Evolutionary conservation across 2,888 invertebrate genomes (phyloP), one percentile per base, ranked within the genome.

Genomic region (Pyrgus malvae): DNA sequence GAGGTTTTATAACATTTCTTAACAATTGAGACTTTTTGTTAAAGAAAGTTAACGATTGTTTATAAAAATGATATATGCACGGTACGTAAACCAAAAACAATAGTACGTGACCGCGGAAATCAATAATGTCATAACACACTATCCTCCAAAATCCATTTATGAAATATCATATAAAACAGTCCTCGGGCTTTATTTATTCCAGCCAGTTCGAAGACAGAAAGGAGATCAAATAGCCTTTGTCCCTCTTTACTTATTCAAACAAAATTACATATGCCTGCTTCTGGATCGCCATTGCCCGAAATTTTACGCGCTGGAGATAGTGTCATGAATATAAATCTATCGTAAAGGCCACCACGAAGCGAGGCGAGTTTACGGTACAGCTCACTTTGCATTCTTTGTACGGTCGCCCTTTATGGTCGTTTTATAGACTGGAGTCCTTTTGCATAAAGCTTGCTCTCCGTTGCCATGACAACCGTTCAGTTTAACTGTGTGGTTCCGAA

Each of bases 251-350:
- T 88, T 90, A 89, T 90, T 88, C 89, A 90, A 89, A 90, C 88
- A 90, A 88, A 89, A 89, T 90, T 90, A 90, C 89, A 87, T 90
- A 89, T 89, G 89, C 89, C 82, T 79, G 83, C 81, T 83, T 81
- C 83, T 77, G 85, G 83, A 87, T 89, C 83, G 85, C 88, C 86
- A 83, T 83, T 80, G 85, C 80, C 87, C 89, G 88, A 89, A 90
- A 89, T 89, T 89, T 88, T 88, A 88, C 89, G 89, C 84, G 83
- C 76, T 75, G 68, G 78, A 88, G 87, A 88, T 85, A 87, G 86
- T 85, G 90, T 80, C 88, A 89, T 90, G 89, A 90, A 90, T 90
- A 90, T 90, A 89, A 90, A 90, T 89, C 86, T 88, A 87, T 86
- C 83, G 88, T 87, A 86, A 87, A 87, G 83, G 84, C 85, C 83